Conservation (phyloP, 2,113 vertebrate species). For the Athene cunicularia region DNA sequence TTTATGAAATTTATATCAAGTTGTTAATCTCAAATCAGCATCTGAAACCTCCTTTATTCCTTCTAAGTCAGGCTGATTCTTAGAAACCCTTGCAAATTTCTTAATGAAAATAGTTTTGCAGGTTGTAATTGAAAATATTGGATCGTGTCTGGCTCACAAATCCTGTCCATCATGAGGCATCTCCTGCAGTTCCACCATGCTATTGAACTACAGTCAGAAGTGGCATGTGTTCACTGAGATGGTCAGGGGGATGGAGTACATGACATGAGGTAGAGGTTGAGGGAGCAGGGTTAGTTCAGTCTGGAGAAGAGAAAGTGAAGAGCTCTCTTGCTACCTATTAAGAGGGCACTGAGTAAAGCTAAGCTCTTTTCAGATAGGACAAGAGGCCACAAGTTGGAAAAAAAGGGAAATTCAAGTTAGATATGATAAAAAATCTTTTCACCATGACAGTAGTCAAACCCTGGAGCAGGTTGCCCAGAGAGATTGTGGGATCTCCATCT, state of each 20-base stretch:
- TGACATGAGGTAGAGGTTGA: neutral
- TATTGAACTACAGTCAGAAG: neutral
- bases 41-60: neutral
- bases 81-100: neutral
- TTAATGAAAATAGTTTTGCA: neutral
- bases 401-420: neutral
- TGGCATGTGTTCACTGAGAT: neutral
- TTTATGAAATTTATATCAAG: neutral
- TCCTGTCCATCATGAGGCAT: neutral
- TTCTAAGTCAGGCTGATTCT: neutral
- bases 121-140: neutral
- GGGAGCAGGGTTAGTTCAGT: neutral
- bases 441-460: rapidly evolving
- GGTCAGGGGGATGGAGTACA: neutral
- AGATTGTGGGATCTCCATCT: neutral
- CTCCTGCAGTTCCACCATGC: neutral
- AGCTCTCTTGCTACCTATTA: neutral
- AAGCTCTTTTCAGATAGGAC: neutral
- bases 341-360: neutral
- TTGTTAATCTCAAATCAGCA: neutral
- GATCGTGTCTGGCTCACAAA: neutral
- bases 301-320: neutral
- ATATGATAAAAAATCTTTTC: neutral
- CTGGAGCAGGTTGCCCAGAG: neutral
- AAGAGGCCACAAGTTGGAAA: neutral